Conservation (phyloP, 2,797 vertebrate species). For the Argentina silus region DNA sequence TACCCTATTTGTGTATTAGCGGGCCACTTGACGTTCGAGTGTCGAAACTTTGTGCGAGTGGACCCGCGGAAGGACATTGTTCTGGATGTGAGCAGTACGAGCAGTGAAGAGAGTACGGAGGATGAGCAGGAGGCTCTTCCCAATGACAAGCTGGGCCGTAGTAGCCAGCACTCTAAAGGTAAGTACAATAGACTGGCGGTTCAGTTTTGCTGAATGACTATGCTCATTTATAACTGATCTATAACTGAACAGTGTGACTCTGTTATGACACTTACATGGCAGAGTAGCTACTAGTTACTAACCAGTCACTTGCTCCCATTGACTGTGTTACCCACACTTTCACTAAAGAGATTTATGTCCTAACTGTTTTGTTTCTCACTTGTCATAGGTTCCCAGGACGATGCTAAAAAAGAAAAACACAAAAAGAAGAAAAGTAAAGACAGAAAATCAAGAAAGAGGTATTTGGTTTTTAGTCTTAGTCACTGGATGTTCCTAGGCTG, state of each 20-base stretch:
- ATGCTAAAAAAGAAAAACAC: constrained; percentile 46
- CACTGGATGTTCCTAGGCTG: too few species aligned
- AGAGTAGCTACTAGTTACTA: neutral
- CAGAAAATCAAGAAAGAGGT: constrained; percentile 70
- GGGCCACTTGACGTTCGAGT: constrained; percentile 97
- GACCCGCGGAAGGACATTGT: constrained; percentile 98
- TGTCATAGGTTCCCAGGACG: constrained; percentile 47
- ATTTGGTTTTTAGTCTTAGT: neutral
- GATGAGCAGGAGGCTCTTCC: constrained; percentile 65
- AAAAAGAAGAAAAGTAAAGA: constrained; percentile 68
- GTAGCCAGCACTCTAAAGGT: constrained; percentile 64
- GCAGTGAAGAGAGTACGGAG: constrained; percentile 93
- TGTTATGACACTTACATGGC: neutral
- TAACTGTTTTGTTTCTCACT: neutral
- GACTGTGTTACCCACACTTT: neutral
- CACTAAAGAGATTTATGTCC: neutral
- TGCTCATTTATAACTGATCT: neutral
- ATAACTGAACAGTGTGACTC: neutral
- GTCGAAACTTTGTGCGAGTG: constrained; percentile 95
- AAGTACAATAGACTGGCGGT: neutral
- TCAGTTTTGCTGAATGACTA: neutral
- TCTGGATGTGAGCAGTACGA: constrained; percentile 97
- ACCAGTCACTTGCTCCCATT: neutral
- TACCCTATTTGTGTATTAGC: constrained; percentile 71
- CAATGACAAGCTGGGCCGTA: constrained; percentile 59